Percentiles rank a stretch among this genome's conserved stretches.
phyloP scores from a whole-genome alignment of 2,797 vertebrate genomes.

The Spatula versicolor region DNA sequence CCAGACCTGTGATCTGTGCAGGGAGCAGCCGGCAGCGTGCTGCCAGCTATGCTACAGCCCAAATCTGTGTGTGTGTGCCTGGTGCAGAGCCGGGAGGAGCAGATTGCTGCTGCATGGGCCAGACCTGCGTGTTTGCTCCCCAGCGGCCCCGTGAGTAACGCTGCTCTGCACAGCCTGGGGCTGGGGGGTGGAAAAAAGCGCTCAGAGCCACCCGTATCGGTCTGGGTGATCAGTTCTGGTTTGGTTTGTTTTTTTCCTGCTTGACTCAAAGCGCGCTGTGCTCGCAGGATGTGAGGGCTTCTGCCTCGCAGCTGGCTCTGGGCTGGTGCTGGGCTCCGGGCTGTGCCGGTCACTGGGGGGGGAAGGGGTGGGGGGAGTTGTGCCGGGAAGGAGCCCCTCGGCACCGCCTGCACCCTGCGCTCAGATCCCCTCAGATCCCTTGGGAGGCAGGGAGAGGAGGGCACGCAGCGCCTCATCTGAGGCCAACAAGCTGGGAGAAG shows the following conservation, averaged over 20 bases:
- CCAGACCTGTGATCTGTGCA: neutral
- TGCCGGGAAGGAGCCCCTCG: neutral
- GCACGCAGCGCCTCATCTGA: neutral
- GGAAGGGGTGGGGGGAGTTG: neutral
- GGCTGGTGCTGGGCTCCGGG: fast-evolving
- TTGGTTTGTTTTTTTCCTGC: neutral
- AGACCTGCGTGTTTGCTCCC: neutral
- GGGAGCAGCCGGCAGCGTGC: neutral
- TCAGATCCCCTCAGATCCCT: neutral
- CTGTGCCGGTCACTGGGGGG: neutral
- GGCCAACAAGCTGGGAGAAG: neutral
- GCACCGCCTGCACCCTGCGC: neutral
- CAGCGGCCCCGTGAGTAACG: neutral
- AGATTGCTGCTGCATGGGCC: fast-evolving
- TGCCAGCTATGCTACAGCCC: neutral
- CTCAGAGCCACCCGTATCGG: neutral
- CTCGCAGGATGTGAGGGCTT: neutral
- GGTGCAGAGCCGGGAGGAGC: neutral
- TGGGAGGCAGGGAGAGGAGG: neutral
- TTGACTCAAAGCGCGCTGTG: fast-evolving
- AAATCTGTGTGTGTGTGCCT: fast-evolving
- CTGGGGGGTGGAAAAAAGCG: neutral
- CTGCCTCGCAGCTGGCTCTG: neutral
- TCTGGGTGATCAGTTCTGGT: neutral
- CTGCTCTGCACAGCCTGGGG: neutral